These are phyloP conservation scores for Brachypteracias leptosomus DNA, from an alignment of 2,113 vertebrate species.

Conservation along the genomic window DNA sequence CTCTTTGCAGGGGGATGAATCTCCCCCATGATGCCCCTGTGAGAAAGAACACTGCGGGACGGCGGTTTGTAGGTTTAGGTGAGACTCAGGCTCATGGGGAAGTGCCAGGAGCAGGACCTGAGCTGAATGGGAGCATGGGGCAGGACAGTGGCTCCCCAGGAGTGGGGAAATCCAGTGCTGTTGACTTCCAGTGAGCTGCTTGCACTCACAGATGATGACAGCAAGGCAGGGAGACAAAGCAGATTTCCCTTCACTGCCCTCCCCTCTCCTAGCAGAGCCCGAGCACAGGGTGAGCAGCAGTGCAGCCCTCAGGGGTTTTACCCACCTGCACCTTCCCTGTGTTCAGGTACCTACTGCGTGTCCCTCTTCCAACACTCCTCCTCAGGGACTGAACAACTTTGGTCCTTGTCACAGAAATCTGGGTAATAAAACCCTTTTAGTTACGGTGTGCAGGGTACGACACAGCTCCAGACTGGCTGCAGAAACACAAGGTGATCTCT, in stretches of 20 bases:
- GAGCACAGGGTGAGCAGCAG: accelerated
- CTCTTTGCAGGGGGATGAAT: neutral
- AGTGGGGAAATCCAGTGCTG: neutral
- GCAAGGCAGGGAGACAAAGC: neutral
- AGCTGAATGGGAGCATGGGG: neutral
- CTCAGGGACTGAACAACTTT: neutral
- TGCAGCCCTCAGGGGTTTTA: neutral
- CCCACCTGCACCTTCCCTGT: neutral
- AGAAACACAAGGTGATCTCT: neutral
- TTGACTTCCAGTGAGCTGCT: neutral
- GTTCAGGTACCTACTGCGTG: accelerated
- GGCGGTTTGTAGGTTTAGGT: neutral
- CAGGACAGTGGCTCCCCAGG: neutral
- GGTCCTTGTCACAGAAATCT: neutral
- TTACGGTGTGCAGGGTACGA: neutral
- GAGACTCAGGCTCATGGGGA: accelerated
- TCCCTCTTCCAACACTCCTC: neutral
- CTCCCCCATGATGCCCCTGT: accelerated
- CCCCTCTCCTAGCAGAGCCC: neutral
- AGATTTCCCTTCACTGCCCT: accelerated
- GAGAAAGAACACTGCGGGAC: neutral
- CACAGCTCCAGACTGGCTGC: neutral
- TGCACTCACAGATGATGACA: neutral
- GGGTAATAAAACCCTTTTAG: neutral
- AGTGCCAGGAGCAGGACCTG: neutral